Evolutionary conservation across 1,140 invertebrate genomes (phyloP).

Genomic region (Ectropis grisescens): DNA sequence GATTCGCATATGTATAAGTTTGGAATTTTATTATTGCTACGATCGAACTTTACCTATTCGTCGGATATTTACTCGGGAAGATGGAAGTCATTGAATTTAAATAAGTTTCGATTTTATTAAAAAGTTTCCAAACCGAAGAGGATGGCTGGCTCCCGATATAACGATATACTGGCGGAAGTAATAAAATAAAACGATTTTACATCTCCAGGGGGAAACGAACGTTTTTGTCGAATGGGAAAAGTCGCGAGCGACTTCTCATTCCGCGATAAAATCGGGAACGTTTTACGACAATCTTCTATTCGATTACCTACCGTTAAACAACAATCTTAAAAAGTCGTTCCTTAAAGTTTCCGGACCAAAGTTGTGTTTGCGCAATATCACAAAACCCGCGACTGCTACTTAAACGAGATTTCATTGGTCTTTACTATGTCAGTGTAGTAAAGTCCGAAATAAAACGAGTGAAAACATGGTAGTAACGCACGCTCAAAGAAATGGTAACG

Average conservation of each 20-base stretch:
- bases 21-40: too few relatives aligned
- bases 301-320: slow-evolving; percentile 64
- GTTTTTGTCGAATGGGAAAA: slow-evolving; percentile 67
- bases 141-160: slow-evolving; percentile 46
- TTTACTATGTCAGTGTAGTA: too few relatives aligned
- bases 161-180: slow-evolving; percentile 64
- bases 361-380: too few relatives aligned
- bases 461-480: too few relatives aligned
- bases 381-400: too few relatives aligned
- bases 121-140: slow-evolving; percentile 30
- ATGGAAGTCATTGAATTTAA: too few relatives aligned
- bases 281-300: slow-evolving; percentile 67
- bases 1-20: too few relatives aligned
- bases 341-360: slow-evolving; percentile 6
- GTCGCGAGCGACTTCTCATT: slow-evolving; percentile 65
- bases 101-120: slow-evolving; percentile 7
- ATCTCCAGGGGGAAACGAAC: slow-evolving; percentile 64
- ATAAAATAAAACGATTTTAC: slow-evolving; percentile 70
- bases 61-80: too few relatives aligned
- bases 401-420: too few relatives aligned
- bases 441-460: too few relatives aligned
- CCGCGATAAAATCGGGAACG: slow-evolving; percentile 64
- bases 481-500: too few relatives aligned
- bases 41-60: too few relatives aligned
- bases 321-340: slow-evolving; percentile 49